A percentile compares a stretch with the other conserved stretches of the same genome.
Conservation (phyloP, 2,113 vertebrate genomes). For the Potamarius usumacintae region DNA sequence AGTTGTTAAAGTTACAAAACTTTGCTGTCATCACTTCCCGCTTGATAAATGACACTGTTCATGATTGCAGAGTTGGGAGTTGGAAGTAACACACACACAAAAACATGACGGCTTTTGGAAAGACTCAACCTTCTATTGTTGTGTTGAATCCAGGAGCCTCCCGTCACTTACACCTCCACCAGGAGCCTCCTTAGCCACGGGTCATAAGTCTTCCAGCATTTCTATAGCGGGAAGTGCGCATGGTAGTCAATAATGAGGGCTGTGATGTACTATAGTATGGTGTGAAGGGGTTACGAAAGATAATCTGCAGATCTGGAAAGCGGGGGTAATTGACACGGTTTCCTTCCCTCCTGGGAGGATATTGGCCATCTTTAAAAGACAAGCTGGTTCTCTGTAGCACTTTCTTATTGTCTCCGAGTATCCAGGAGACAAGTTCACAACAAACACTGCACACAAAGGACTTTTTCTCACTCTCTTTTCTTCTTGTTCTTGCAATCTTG, state of each 20-base stretch:
- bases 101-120: not conserved
- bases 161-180: constrained; percentile 40
- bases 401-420: constrained; percentile 54
- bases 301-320: constrained; percentile 56
- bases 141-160: constrained; percentile 40
- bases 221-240: constrained; percentile 62
- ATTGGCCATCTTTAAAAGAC: constrained; percentile 48
- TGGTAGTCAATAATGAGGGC: constrained; percentile 56
- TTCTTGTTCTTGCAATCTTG: not conserved
- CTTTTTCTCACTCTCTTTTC: not conserved
- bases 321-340: constrained; percentile 50
- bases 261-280: constrained; percentile 57
- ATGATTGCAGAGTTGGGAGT: not conserved
- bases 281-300: constrained; percentile 54
- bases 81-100: not conserved
- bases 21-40: not conserved
- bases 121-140: constrained; percentile 30
- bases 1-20: not conserved
- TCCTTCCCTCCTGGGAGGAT: constrained; percentile 58
- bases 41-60: not conserved
- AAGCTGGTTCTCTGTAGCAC: constrained; percentile 25
- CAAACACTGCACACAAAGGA: constrained; percentile 36
- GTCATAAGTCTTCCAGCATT: constrained; percentile 56
- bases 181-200: constrained; percentile 45
- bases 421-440: constrained; percentile 55